Base-by-base conservation (phyloP, 1,140 invertebrate genomes). In the Lasaia peninsularis region DNA sequence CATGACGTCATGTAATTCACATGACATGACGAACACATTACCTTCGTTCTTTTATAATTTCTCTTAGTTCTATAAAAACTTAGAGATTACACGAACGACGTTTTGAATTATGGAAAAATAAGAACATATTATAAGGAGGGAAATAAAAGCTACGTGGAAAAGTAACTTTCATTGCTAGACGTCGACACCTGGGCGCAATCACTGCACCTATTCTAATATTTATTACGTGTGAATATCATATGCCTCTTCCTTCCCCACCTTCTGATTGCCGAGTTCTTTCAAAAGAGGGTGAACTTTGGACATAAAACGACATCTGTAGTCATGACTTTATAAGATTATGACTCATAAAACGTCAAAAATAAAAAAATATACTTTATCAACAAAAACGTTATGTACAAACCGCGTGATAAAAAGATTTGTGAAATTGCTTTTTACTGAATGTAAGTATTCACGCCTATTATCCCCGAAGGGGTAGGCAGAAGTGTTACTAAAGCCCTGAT, bases 181-280 rank as follows among this genome's bases (percentile, higher is more conserved):
- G 65, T 62, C 67, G 63, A 72, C 69, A 72, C 69, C 69, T 75
- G 79, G 58, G 67, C 62, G 72, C 72, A 73, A 88, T 85, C 85
- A 84, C 81, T 84, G 83, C 80, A 85, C 70, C 80, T 86, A 67
- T 73, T 88, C 73, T 88, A 88, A 86, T 88, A 88, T 88, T 88
- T 86, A 88, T 88, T 85, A 75, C 81, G 65, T 72, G 78, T 88
- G 80, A 88, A 88, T 88, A 86, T 86, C 76, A 75, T 78, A 86
- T 86, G 72, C 56, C 67, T 61, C 63, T 81, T 78, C 74, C 79
- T 85, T 75, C 58, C 67, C 37, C 11, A 10, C 20, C 59, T 59
- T 70, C 63, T 72, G 71, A 79, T 78, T 80, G 71, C 72, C 56
- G 59, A 74, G 50, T 60, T 71, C 58, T 64, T 65, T 58, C 63